A percentile compares a stretch with the other conserved stretches of the same genome.
phyloP scores from a whole-genome alignment of 2,113 vertebrate species.

The Dipodomys spectabilis region DNA sequence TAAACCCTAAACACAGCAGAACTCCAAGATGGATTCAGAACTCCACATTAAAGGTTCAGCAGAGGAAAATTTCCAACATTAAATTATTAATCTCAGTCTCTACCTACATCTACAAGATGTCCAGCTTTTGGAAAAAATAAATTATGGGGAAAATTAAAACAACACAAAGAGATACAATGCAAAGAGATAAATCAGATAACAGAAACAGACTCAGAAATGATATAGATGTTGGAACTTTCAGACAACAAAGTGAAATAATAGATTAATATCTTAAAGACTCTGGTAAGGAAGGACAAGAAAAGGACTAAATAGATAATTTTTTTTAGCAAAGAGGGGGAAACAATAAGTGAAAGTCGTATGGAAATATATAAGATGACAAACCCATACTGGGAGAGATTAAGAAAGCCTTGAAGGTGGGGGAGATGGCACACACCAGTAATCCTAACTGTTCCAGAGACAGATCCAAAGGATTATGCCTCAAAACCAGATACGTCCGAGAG shows the following conservation, averaged over 20 bases:
- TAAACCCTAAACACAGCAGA: neutral
- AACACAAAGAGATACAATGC: neutral
- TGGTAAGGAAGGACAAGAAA: neutral
- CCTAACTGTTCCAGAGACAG: no score
- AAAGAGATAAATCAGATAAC: conserved; percentile 44
- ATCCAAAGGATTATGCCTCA: no score
- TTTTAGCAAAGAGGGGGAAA: conserved; percentile 34
- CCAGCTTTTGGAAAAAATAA: neutral
- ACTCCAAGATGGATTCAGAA: neutral
- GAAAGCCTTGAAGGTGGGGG: no score
- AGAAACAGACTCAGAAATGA: conserved; percentile 27
- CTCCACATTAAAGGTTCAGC: neutral
- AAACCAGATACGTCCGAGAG: no score
- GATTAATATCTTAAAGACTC: neutral
- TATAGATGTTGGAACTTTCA: neutral
- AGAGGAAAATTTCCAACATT: neutral
- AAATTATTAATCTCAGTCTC: neutral
- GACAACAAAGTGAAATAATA: neutral
- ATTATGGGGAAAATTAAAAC: neutral
- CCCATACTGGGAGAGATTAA: no score
- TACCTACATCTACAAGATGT: neutral
- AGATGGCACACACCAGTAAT: no score
- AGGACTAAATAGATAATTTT: neutral
- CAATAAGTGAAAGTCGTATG: no score
- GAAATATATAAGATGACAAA: no score